Conservation (phyloP, 92 coral and sea anemone genomes). For the Porites divaricata region DNA sequence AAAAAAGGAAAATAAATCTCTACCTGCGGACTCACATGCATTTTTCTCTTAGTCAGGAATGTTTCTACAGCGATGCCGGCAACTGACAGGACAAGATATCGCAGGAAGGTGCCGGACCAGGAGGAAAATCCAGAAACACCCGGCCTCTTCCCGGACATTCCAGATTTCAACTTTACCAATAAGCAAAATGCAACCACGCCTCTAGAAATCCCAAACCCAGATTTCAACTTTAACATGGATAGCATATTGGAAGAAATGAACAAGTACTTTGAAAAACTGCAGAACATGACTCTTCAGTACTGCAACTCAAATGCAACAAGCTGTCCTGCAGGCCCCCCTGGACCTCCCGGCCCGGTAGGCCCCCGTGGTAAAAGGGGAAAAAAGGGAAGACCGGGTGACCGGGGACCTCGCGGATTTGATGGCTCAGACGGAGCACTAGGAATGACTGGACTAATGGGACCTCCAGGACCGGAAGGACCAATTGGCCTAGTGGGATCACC, state of each 20-base stretch:
- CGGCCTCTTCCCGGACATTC: no score
- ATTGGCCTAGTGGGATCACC: neutral
- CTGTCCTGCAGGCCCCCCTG: constrained; percentile 37
- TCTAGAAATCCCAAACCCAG: neutral
- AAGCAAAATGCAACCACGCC: no score
- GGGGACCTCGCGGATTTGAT: constrained; percentile 3
- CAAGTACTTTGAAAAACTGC: constrained; percentile 7
- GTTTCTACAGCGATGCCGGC: no score
- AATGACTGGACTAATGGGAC: neutral
- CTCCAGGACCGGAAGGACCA: neutral
- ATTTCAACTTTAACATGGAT: constrained; percentile 6
- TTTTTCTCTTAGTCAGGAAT: no score
- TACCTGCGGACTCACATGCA: no score
- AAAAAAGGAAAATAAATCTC: no score
- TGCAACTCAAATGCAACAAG: constrained; percentile 13
- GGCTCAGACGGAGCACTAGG: neutral
- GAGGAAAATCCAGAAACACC: no score
- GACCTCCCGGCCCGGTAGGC: constrained; percentile 23
- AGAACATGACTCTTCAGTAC: neutral
- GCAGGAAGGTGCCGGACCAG: no score
- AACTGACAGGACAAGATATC: no score
- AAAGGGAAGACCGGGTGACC: constrained; percentile 4
- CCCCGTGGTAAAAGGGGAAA: constrained; percentile 22
- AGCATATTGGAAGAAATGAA: constrained; percentile 5
- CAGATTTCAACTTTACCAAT: no score